Conservation (phyloP, 2,888 invertebrate genomes). For the Amphipyra tragopoginis region DNA sequence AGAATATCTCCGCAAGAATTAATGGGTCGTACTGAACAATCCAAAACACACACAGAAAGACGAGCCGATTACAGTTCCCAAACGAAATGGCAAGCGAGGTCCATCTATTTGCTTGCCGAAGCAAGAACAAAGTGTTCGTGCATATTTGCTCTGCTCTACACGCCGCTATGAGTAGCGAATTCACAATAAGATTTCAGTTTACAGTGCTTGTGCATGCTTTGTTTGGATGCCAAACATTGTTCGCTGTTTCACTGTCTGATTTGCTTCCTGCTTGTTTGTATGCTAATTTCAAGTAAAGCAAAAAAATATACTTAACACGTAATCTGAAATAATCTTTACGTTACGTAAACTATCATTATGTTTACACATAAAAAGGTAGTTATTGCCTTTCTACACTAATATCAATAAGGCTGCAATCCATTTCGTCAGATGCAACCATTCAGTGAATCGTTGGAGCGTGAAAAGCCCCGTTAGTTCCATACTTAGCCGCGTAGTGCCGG, state of each 20-base stretch:
- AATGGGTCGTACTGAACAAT: constrained; percentile 13
- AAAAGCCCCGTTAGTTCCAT: constrained; percentile 81
- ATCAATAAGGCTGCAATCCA: constrained; percentile 50
- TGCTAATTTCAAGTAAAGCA: not conserved
- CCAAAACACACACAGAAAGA: constrained; percentile 6
- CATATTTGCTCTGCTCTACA: constrained; percentile 36
- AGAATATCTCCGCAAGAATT: constrained; percentile 1
- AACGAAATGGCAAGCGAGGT: constrained; percentile 24
- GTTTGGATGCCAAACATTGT: constrained; percentile 33
- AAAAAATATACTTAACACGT: constrained; percentile 4
- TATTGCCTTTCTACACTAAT: constrained; percentile 44
- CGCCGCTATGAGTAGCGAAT: constrained; percentile 15
- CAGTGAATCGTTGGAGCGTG: constrained; percentile 75
- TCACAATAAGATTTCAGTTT: constrained; percentile 36
- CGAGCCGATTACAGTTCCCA: constrained; percentile 7
- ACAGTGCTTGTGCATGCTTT: constrained; percentile 20
- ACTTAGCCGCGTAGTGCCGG: constrained; percentile 71
- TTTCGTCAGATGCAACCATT: constrained; percentile 66
- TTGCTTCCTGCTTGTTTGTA: constrained; percentile 27
- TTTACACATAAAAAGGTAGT: constrained; percentile 47
- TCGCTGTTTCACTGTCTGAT: constrained; percentile 26
- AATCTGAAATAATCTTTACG: constrained; percentile 9
- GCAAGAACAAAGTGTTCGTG: constrained; percentile 25
- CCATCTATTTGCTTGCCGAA: constrained; percentile 27
- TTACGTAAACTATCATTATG: constrained; percentile 35